These are phyloP conservation scores for Dynastes grantii DNA, from an alignment of 2,888 invertebrate genomes.

Conservation along the genomic window DNA sequence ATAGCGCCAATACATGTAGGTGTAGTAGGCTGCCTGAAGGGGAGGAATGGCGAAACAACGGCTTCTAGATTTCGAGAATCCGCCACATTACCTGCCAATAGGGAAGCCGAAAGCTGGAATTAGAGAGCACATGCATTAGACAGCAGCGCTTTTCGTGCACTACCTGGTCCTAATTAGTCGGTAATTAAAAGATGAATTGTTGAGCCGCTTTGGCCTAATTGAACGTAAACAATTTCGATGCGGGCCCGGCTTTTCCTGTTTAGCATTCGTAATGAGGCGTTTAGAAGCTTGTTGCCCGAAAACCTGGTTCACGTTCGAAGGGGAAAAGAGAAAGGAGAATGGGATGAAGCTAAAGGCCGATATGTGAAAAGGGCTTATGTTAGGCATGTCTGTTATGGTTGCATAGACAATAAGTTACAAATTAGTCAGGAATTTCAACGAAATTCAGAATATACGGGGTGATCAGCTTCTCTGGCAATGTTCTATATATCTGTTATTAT, in stretches of 20 bases:
- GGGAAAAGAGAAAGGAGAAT: no score
- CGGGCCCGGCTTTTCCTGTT: conserved; percentile 26
- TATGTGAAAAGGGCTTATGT: background rate
- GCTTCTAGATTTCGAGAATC: background rate
- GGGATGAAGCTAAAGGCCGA: background rate
- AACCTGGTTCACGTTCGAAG: background rate
- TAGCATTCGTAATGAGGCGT: conserved; percentile 23
- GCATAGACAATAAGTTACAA: no score
- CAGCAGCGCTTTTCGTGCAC: conserved; percentile 37
- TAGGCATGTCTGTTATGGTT: background rate
- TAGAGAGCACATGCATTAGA: conserved; percentile 51
- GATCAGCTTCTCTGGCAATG: no score
- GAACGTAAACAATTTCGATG: conserved; percentile 59
- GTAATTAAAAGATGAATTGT: conserved; percentile 64
- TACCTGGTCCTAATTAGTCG: conserved; percentile 43
- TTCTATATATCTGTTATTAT: background rate
- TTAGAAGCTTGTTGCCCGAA: background rate
- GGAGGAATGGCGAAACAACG: background rate
- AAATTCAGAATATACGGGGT: no score
- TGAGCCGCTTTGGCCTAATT: conserved; percentile 61
- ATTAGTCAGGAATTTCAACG: no score
- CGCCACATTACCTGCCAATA: background rate
- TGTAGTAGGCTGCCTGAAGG: background rate
- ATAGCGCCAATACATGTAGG: no score
- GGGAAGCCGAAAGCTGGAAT: conserved; percentile 33